Evolutionary conservation across 2,888 invertebrate genomes (phyloP).

Genomic region (Orchesella flavescens): DNA sequence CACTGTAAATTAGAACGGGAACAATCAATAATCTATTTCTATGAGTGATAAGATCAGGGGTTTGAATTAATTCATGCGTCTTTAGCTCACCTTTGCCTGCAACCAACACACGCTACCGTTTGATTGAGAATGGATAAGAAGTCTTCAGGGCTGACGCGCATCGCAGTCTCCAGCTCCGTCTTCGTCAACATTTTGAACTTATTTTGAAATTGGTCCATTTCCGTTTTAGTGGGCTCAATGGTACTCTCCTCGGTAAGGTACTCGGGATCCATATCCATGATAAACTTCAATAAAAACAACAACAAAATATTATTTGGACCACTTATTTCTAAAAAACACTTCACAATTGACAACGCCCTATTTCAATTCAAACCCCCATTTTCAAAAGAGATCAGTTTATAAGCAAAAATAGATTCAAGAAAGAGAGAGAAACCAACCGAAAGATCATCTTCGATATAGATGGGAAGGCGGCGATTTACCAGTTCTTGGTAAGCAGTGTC

Average conservation of each 20-base stretch:
- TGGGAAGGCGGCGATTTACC: conserved; percentile 67
- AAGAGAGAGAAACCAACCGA: conserved; percentile 53
- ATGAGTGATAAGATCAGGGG: neutral
- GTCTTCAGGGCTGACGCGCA: conserved; percentile 88
- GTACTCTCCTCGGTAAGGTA: conserved; percentile 86
- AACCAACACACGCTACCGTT: conserved; percentile 95
- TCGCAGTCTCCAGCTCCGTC: conserved; percentile 85
- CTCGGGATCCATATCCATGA: conserved; percentile 91
- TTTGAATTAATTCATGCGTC: conserved; percentile 27
- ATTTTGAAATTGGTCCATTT: conserved; percentile 87
- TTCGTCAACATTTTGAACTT: conserved; percentile 86
- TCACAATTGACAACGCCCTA: too few species aligned
- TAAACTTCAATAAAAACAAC: conserved; percentile 81
- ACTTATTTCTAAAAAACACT: too few species aligned
- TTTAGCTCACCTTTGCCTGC: conserved; percentile 90
- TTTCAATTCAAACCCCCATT: too few species aligned
- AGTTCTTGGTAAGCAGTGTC: conserved; percentile 66
- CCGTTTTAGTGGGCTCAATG: conserved; percentile 81
- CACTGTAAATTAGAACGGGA: conserved; percentile 77
- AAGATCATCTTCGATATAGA: conserved; percentile 68
- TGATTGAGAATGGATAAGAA: conserved; percentile 89
- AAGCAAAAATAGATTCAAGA: neutral
- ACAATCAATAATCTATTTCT: neutral
- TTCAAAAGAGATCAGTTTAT: too few species aligned
- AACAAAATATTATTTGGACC: too few species aligned